Conservation (phyloP, 2,113 vertebrate species). For the Prunella himalayana region DNA sequence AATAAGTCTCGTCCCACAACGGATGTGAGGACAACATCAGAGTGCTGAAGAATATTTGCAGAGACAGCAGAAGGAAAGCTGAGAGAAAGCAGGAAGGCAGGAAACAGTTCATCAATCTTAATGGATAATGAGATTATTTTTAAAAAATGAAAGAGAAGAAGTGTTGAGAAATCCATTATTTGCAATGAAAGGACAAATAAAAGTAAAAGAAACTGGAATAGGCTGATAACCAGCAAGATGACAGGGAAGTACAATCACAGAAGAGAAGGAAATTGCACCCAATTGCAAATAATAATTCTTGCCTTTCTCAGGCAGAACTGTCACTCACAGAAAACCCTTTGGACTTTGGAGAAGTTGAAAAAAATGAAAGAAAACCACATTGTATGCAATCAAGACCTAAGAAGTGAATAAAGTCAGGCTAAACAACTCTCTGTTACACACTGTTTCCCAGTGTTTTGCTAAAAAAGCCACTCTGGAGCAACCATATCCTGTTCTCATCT, state of each 20-base stretch:
- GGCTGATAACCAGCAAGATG: neutral
- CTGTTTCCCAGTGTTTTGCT: neutral
- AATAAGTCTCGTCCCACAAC: neutral
- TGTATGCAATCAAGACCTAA: neutral
- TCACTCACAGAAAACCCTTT: neutral
- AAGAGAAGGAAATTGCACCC: neutral
- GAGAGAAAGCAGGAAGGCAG: neutral
- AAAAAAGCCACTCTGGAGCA: neutral
- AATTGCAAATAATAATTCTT: neutral
- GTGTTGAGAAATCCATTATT: neutral
- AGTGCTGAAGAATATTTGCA: neutral
- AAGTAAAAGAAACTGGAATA: neutral
- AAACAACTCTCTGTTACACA: neutral
- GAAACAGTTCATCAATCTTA: slow-evolving; percentile 6
- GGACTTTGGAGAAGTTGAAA: neutral
- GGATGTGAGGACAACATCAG: neutral
- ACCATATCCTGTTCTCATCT: neutral
- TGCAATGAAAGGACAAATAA: neutral
- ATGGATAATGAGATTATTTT: neutral
- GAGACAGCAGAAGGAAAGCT: neutral
- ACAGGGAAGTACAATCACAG: neutral
- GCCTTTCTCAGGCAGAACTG: neutral
- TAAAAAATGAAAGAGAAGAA: neutral
- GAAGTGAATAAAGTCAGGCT: neutral
- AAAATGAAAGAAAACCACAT: neutral